phyloP scores from a whole-genome alignment of 23 tunicate genomes.

The Botrylloides violaceus region DNA sequence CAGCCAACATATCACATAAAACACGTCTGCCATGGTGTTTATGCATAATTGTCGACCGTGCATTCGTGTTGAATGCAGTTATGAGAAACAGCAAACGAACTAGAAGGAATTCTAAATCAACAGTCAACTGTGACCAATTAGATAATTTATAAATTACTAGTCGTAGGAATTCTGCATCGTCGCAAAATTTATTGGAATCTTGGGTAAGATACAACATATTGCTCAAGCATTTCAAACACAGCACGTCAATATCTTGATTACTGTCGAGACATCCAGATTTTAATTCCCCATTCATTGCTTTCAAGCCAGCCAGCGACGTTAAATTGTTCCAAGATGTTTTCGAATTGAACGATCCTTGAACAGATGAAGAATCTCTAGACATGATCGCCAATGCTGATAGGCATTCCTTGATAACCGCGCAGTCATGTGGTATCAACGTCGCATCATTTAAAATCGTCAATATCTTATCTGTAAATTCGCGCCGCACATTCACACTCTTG shows the following conservation, averaged over 20 bases:
- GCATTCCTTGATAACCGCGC: background rate
- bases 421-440: background rate
- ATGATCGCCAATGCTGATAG: conserved; percentile 7
- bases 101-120: conserved; percentile 18
- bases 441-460: background rate
- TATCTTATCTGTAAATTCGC: background rate
- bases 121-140: background rate
- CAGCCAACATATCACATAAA: conserved; percentile 20
- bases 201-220: conserved; percentile 43
- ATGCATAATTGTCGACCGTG: conserved; percentile 31
- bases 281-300: background rate
- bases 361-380: conserved; percentile 18
- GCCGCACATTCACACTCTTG: background rate
- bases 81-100: conserved; percentile 36
- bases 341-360: background rate
- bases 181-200: conserved; percentile 30
- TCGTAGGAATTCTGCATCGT: background rate
- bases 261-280: background rate
- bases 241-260: background rate
- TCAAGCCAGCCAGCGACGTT: background rate
- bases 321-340: background rate
- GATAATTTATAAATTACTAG: background rate
- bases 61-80: conserved; percentile 41
- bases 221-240: conserved; percentile 43
- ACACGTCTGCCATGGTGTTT: conserved; percentile 29